These are phyloP conservation scores for Schizopygopsis pylzovi DNA, from an alignment of 2,797 vertebrate genomes.

Conservation along the genomic window DNA sequence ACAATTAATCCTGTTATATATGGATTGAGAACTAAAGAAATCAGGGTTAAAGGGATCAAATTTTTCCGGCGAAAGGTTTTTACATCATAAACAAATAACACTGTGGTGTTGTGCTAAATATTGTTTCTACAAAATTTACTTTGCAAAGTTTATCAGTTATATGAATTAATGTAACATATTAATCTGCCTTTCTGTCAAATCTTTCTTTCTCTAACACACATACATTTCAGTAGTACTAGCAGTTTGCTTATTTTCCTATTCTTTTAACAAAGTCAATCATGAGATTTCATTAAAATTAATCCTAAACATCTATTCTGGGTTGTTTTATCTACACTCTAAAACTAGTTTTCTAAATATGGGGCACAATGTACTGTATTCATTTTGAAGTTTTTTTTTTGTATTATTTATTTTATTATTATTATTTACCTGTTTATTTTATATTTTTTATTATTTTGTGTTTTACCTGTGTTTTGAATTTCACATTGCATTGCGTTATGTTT, in stretches of 20 bases:
- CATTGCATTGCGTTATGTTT: not conserved
- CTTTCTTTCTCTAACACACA: not conserved
- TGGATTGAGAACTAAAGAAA: constrained; percentile 70
- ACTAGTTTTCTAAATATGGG: too few relatives aligned
- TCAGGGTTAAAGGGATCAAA: constrained; percentile 40
- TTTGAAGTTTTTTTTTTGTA: too few relatives aligned
- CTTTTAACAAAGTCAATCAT: not conserved
- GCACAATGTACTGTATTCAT: too few relatives aligned
- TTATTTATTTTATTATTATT: too few relatives aligned
- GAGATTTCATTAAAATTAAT: not conserved
- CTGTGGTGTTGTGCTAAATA: not conserved
- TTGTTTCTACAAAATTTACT: not conserved
- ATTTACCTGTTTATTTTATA: too few relatives aligned
- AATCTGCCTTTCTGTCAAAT: not conserved
- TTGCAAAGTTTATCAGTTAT: not conserved
- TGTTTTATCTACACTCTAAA: not conserved
- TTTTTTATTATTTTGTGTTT: not conserved
- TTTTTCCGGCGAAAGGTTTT: constrained; percentile 27
- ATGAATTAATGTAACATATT: not conserved
- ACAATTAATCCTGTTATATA: constrained; percentile 69
- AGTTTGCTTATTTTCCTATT: not conserved
- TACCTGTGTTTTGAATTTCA: not conserved
- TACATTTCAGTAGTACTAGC: not conserved
- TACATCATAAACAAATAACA: constrained; percentile 1
- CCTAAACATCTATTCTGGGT: not conserved